Evolutionary conservation across 2,113 vertebrate genomes (phyloP).

Genomic region (Micromys minutus): DNA sequence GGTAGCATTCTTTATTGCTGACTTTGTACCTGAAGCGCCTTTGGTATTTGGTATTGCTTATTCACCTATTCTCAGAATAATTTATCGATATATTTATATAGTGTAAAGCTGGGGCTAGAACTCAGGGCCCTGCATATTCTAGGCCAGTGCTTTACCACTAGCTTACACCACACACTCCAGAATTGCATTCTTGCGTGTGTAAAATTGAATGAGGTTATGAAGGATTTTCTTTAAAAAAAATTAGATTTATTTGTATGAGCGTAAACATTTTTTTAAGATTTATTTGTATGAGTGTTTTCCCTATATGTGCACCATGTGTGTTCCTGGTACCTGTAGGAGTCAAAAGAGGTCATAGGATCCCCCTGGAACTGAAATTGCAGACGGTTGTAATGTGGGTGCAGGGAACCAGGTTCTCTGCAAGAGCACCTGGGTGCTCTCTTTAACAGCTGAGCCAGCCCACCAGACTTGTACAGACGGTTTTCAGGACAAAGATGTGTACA

Average conservation of each 20-base stretch:
- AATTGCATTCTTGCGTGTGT: neutral
- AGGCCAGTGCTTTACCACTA: neutral
- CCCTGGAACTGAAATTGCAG: neutral
- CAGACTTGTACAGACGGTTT: neutral
- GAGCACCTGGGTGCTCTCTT: neutral
- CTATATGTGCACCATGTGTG: neutral
- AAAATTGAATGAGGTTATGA: conserved; percentile 1
- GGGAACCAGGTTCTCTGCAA: neutral
- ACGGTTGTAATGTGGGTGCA: neutral
- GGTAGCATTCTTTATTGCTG: neutral
- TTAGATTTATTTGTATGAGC: too few relatives aligned
- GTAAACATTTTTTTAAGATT: too few relatives aligned
- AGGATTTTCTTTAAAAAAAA: neutral
- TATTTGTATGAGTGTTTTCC: too few relatives aligned
- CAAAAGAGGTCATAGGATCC: neutral
- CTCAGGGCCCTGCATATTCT: too few relatives aligned
- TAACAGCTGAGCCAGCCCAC: neutral
- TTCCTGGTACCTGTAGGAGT: neutral
- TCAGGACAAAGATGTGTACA: neutral
- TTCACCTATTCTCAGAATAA: neutral
- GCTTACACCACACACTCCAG: neutral
- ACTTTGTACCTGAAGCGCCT: neutral
- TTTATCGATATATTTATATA: neutral
- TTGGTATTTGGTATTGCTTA: neutral
- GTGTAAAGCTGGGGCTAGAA: neutral